Conservation (phyloP, 37 sponge, comb jelly and placozoan species). For the Hexactinellida sp. region DNA sequence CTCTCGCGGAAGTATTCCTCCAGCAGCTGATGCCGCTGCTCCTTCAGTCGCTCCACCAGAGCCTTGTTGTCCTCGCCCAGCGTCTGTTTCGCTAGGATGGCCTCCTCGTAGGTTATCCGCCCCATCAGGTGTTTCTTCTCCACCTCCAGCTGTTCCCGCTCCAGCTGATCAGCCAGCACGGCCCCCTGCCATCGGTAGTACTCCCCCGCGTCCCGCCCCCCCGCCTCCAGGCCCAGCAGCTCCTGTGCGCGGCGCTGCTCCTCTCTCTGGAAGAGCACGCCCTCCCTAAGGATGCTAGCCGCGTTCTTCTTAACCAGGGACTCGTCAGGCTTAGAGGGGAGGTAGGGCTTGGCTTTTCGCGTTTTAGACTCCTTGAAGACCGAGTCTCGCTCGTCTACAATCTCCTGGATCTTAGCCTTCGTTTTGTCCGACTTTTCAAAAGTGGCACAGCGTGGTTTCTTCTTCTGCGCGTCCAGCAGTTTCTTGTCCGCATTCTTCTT, state of each 20-base stretch:
- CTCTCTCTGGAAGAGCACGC: constrained; percentile 58
- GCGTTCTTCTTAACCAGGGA: constrained; percentile 68
- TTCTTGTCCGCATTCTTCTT: background rate
- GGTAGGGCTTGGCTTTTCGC: background rate
- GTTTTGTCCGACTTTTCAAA: background rate
- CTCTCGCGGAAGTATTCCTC: constrained; percentile 45
- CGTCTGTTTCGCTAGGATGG: constrained; percentile 75
- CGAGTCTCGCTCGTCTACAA: background rate
- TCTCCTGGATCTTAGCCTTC: background rate
- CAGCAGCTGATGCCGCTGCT: constrained; percentile 67
- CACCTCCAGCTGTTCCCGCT: constrained; percentile 60
- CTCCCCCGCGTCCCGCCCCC: constrained; percentile 56
- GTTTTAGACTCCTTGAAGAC: background rate
- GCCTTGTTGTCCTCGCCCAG: constrained; percentile 35
- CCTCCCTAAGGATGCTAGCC: constrained; percentile 88
- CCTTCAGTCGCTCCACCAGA: constrained; percentile 53
- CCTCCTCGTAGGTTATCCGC: constrained; percentile 82
- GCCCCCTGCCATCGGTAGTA: constrained; percentile 62
- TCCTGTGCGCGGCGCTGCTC: constrained; percentile 58
- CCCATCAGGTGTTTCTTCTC: constrained; percentile 72
- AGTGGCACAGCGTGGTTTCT: background rate
- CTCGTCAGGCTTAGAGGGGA: constrained; percentile 24
- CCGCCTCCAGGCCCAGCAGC: constrained; percentile 64
- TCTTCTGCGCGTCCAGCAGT: background rate
- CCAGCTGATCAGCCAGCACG: constrained; percentile 61